phyloP scores from a whole-genome alignment of 1,140 invertebrate genomes.

The Diorhabda sublineata region DNA sequence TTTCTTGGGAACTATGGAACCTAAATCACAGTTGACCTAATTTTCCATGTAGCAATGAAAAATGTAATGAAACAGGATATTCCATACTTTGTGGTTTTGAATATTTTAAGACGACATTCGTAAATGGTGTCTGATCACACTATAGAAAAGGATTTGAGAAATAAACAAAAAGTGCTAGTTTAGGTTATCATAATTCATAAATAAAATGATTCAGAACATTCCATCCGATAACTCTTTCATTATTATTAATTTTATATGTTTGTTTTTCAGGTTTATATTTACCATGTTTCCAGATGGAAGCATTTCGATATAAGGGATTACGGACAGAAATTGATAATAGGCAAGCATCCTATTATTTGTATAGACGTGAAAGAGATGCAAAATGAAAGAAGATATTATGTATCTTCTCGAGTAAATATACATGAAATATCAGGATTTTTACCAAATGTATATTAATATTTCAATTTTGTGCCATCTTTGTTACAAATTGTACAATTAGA shows the following conservation, averaged over 20 bases:
- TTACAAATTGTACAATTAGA: too few relatives aligned
- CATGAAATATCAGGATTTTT: conserved; percentile 36
- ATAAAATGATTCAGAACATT: not conserved
- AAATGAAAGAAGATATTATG: conserved; percentile 37
- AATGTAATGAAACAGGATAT: too few relatives aligned
- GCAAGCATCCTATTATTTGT: conserved; percentile 39
- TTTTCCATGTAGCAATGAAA: too few relatives aligned
- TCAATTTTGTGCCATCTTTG: too few relatives aligned
- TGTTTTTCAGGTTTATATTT: conserved; percentile 40
- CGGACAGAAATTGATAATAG: conserved; percentile 33
- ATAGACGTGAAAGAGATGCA: conserved; percentile 37
- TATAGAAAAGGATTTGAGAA: too few relatives aligned
- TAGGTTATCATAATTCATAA: not conserved
- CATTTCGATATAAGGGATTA: conserved; percentile 38
- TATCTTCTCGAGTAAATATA: conserved; percentile 39
- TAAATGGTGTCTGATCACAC: too few relatives aligned
- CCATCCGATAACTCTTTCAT: conserved; percentile 3
- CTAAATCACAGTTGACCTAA: too few relatives aligned
- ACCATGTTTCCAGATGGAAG: conserved; percentile 39
- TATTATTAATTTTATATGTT: not conserved
- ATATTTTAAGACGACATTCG: too few relatives aligned
- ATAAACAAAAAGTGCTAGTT: too few relatives aligned
- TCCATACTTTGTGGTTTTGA: too few relatives aligned
- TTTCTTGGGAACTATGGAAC: too few relatives aligned
- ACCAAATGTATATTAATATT: conserved; percentile 16